phyloP scores from a whole-genome alignment of 1,140 invertebrate species.

The Ericerus pela region DNA sequence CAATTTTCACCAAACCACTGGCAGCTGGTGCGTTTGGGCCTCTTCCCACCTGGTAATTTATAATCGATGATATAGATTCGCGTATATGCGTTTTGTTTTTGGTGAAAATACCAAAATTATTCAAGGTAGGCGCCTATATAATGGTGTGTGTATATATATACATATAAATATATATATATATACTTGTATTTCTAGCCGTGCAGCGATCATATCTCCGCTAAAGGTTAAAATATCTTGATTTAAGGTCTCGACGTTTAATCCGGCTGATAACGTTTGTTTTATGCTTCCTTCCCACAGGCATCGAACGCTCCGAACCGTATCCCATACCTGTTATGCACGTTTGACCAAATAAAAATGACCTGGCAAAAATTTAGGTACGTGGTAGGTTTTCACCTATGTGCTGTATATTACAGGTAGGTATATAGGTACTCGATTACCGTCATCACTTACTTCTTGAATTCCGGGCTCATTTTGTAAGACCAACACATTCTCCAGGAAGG shows the following conservation, averaged over 20 bases:
- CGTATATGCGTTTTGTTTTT: too few relatives aligned
- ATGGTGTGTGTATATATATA: too few relatives aligned
- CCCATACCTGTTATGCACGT: constrained; percentile 63
- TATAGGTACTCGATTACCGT: not conserved
- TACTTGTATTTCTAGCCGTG: constrained; percentile 55
- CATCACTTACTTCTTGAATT: constrained; percentile 44
- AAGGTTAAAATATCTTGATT: constrained; percentile 67
- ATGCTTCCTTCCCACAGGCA: constrained; percentile 70
- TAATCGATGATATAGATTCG: too few relatives aligned
- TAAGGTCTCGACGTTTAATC: constrained; percentile 61
- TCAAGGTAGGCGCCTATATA: too few relatives aligned
- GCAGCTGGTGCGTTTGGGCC: constrained; percentile 61
- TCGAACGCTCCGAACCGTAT: constrained; percentile 55
- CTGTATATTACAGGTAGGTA: not conserved
- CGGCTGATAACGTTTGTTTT: constrained; percentile 54
- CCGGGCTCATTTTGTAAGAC: constrained; percentile 64
- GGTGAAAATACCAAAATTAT: too few relatives aligned
- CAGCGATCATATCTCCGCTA: constrained; percentile 64
- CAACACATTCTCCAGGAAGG: constrained; percentile 64
- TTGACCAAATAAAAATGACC: too few relatives aligned
- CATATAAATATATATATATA: too few relatives aligned
- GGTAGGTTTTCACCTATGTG: not conserved
- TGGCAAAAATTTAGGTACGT: not conserved
- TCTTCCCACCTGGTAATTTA: constrained; percentile 41
- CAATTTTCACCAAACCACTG: constrained; percentile 64